Conservation (phyloP, 1,140 invertebrate genomes). For the Drosophila pseudoananassae region DNA sequence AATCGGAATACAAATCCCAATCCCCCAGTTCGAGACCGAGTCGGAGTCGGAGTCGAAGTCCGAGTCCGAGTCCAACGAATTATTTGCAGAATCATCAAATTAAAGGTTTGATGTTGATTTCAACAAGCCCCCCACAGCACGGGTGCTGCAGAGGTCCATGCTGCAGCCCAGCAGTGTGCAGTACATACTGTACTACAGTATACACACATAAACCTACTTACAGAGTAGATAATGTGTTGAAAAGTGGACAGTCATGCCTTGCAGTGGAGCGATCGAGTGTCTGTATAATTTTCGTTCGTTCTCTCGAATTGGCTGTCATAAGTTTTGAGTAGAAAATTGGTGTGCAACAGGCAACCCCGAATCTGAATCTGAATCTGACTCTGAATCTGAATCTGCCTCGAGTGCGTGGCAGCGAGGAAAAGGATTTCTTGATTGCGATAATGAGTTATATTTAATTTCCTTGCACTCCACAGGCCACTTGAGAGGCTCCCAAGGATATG, state of each 20-base stretch:
- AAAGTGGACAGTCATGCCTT: constrained; percentile 63
- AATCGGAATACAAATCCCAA: not conserved
- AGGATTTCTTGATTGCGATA: constrained; percentile 81
- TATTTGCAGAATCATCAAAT: constrained; percentile 82
- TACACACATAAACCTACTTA: not conserved
- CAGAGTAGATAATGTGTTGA: constrained; percentile 20
- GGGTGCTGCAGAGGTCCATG: constrained; percentile 26
- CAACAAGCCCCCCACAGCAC: constrained; percentile 61
- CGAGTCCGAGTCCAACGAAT: constrained; percentile 61
- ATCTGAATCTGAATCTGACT: constrained; percentile 14
- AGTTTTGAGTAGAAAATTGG: constrained; percentile 82
- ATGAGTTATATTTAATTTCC: constrained; percentile 80
- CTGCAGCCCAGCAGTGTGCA: constrained; percentile 6
- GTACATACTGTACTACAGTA: not conserved
- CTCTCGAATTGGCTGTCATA: constrained; percentile 81
- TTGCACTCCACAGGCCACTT: constrained; percentile 38
- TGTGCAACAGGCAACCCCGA: constrained; percentile 69
- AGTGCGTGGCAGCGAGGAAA: constrained; percentile 49
- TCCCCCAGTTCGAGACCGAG: too few species aligned
- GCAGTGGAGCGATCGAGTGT: constrained; percentile 49
- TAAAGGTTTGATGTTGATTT: constrained; percentile 82
- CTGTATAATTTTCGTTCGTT: constrained; percentile 80
- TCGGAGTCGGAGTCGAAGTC: constrained; percentile 59
- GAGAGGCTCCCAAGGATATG: constrained; percentile 2
- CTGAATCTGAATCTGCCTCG: constrained; percentile 13